Evolutionary conservation across 92 coral and sea anemone species (phyloP), one percentile per base, ranked within the genome.

Genomic region (Metridium senile): DNA sequence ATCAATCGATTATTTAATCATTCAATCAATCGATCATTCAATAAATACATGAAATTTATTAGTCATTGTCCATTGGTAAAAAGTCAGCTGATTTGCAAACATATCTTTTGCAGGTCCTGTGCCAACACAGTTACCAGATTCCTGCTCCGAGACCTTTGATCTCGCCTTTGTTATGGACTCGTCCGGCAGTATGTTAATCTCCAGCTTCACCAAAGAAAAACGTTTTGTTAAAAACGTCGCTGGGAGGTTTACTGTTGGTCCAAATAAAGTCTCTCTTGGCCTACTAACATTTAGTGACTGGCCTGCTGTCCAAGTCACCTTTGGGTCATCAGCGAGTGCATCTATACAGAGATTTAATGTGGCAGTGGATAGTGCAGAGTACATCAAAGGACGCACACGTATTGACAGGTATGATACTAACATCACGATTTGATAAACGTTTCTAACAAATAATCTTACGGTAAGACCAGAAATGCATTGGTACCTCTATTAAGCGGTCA

Each of bases 111-210:
- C 32, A 59, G 65, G 8, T 59, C 28, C 65, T 8, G 27, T 59
- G 27, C 20, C 32, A 20, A 49, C 61, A 10, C 59, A 54, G 11
- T 11, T 67, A 26, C 76, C 58, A 25, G 71, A 45, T 21, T 61
- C 70, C 13, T 89, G 93, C 68, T 19, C 70, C 8, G 79, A 86
- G 49, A 76, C 78, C 29, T 83, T 93, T 74, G 98, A 93, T 77
- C 81, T 93, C 49, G 98, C 79, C 52, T 81, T 93, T 69, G 85
- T 79, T 21, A 74, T 93, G 90, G 98, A 93, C 61, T 89, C 98
- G 20, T 86, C 98, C 22, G 90, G 88, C 33, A 90, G 94, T 59
- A 87, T 93, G 81, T 80, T 82, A 25, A 72, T 80, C 63, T 67
- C 75, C 6, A 89, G 85, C 77, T 86, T 79, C 75, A 43, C 80